Base-by-base conservation (phyloP, 1,140 invertebrate species). In the Eupristina koningsbergeri region DNA sequence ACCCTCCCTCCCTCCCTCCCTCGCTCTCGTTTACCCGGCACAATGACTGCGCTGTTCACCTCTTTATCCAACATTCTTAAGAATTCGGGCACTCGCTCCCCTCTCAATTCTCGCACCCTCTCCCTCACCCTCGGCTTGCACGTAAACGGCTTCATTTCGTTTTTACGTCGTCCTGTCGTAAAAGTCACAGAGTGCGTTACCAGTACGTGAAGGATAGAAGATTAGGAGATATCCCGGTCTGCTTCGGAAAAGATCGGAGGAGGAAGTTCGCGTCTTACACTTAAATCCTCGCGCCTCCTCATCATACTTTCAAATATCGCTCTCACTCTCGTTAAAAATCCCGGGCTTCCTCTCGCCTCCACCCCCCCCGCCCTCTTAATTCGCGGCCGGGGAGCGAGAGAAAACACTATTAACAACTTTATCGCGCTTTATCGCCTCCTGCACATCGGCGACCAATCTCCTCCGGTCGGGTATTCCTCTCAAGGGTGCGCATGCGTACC, bases 111-210 rank as follows among this genome's bases (percentile, higher is more conserved):
- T 15, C 45, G 34, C 5, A 74, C 45, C 50, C 64, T 41, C 50
- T 77, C 71, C 36, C 80, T 58, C 77, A 47, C 64, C n/a, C 41
- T 34, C 31, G 9, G 31, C 39, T 77, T 67, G 67, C 77, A 80
- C 83, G 83, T 80, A 84, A 84, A 84, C 83, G 77, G 78, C 83
- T 84, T 84, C 83, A 84, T 84, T 84, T 81, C 73, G 78, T 80
- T 81, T 80, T 81, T 80, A 84, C 83, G 47, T 26, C 83, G 83
- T 84, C 83, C 83, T 50, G 83, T 84, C 83, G 83, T 84, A 84
- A 84, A 85, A 79, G 61, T 80, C 75, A 73, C 47, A 13, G n/a
- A n/a, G 73, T 34, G 41, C 53, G 26, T 64, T 53, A 31, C 45
- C 26, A 29, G 41, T 22, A 13, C 69, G 22, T 34, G 17, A 0